Conservation (phyloP, 2,888 invertebrate species). For the Stenurella melanura region DNA sequence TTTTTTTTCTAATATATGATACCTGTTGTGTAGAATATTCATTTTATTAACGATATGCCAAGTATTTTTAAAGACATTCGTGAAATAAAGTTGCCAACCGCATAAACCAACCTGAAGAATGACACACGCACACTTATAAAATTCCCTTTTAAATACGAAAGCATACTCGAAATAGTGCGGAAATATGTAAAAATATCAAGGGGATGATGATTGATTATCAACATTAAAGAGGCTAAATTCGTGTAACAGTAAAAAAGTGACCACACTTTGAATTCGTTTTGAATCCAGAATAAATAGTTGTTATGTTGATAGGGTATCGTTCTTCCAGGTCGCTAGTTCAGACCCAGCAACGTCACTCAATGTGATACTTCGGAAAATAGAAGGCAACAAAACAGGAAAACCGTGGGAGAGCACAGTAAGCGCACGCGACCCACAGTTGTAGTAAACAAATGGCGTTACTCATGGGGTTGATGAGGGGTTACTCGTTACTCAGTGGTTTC, state of each 20-base stretch:
- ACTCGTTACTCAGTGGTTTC: neutral
- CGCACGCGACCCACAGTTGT: constrained; percentile 29
- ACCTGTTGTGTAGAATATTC: too few relatives aligned
- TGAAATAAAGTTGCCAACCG: neutral
- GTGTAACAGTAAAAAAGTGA: constrained; percentile 5
- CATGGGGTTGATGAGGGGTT: constrained; percentile 1
- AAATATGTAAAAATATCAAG: constrained; percentile 22
- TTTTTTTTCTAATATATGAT: too few relatives aligned
- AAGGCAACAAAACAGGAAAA: constrained; percentile 35
- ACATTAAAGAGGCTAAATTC: constrained; percentile 15
- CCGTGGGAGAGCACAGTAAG: constrained; percentile 31
- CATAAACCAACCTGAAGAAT: neutral
- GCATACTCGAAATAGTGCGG: neutral
- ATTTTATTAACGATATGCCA: too few relatives aligned
- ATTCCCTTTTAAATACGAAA: neutral
- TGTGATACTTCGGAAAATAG: constrained; percentile 34
- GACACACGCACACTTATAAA: neutral
- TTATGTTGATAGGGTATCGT: constrained; percentile 38
- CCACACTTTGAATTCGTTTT: constrained; percentile 20
- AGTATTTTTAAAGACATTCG: too few relatives aligned
- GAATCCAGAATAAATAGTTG: constrained; percentile 24
- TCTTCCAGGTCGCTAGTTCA: constrained; percentile 37
- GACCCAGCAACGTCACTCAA: constrained; percentile 35
- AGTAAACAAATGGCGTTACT: constrained; percentile 12
- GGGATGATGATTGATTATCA: constrained; percentile 21